These are phyloP conservation scores for Torymus aiolomorphi DNA, from an alignment of 2,888 invertebrate species.

Conservation along the genomic window DNA sequence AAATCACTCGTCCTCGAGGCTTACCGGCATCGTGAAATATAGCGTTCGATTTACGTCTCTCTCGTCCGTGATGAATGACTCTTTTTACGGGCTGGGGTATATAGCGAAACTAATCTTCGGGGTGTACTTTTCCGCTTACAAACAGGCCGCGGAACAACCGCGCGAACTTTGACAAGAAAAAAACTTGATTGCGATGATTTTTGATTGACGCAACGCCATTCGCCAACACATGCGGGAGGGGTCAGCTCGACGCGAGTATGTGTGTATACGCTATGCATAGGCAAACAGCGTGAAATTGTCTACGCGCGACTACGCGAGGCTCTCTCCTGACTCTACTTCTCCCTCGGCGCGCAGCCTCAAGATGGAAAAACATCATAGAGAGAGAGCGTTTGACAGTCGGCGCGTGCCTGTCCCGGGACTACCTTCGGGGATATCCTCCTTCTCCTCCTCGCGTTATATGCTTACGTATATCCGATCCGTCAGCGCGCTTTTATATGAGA, in stretches of 20 bases:
- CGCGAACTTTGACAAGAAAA: too few species aligned
- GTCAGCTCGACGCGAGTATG: constrained; percentile 12
- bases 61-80: too few species aligned
- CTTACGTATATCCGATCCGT: not conserved
- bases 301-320: not conserved
- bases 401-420: constrained; percentile 28
- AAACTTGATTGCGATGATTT: too few species aligned
- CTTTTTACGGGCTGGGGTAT: too few species aligned
- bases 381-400: constrained; percentile 37
- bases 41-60: too few species aligned
- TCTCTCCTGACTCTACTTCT: not conserved
- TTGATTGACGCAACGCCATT: too few species aligned
- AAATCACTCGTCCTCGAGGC: not conserved
- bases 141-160: too few species aligned
- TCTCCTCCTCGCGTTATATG: constrained; percentile 3
- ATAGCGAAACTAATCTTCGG: too few species aligned
- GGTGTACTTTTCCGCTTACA: too few species aligned
- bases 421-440: constrained; percentile 11
- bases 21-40: too few species aligned
- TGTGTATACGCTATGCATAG: constrained; percentile 43
- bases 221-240: not conserved
- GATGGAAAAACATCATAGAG: constrained; percentile 3
- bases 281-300: constrained; percentile 54
- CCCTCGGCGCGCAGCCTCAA: too few species aligned
- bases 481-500: constrained; percentile 35